These are phyloP conservation scores for Galerucella calmariensis DNA, from an alignment of 2,888 invertebrate species.

Conservation along the genomic window DNA sequence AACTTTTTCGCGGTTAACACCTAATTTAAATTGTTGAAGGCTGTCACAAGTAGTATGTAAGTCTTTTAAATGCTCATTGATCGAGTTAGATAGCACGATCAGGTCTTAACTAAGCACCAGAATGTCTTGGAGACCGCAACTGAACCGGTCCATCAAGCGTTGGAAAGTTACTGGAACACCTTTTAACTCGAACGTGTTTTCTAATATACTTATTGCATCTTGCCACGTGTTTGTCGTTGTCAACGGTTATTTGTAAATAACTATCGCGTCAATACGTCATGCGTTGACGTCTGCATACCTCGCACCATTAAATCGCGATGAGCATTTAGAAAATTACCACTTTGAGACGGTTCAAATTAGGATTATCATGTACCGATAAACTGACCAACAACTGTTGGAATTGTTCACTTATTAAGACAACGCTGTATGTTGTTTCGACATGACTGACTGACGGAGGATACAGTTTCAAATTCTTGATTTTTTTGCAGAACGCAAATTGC, in stretches of 20 bases:
- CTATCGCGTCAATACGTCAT: background rate
- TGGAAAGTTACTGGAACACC: conserved; percentile 36
- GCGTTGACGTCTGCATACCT: conserved; percentile 1
- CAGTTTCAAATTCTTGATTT: too few relatives aligned
- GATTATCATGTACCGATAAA: background rate
- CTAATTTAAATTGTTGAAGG: conserved; percentile 2
- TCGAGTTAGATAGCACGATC: conserved; percentile 34
- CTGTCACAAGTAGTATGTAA: too few relatives aligned
- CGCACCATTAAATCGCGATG: conserved; percentile 6
- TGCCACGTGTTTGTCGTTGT: conserved; percentile 6
- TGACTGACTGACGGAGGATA: too few relatives aligned
- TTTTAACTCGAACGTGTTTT: background rate
- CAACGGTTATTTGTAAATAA: conserved; percentile 10
- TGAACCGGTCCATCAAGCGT: conserved; percentile 39
- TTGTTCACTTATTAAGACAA: conserved; percentile 14
- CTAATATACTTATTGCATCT: background rate
- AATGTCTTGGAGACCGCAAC: conserved; percentile 23
- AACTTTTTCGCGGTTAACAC: conserved; percentile 30
- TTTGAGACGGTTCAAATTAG: background rate
- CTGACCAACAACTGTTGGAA: conserved; percentile 16
- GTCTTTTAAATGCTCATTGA: background rate
- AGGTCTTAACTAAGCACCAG: conserved; percentile 33
- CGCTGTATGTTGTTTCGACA: too few relatives aligned
- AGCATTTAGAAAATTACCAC: conserved; percentile 13
- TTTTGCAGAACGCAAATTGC: too few relatives aligned